Percentiles rank a stretch among this genome's conserved stretches.
Evolutionary conservation across 2,888 invertebrate genomes (phyloP).

Genomic region (Caenorhabditis sp.): DNA sequence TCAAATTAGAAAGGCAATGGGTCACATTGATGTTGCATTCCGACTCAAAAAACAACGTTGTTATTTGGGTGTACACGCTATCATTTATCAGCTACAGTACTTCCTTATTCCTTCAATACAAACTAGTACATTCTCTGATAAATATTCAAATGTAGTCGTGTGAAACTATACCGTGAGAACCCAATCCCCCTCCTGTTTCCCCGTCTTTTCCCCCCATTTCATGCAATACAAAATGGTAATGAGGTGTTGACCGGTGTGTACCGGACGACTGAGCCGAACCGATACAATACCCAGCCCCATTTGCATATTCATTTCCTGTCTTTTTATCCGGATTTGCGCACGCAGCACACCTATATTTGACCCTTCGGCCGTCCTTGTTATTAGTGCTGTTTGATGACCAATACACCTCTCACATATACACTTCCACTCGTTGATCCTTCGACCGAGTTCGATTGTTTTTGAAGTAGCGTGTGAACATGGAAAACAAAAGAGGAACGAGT

Average conservation of each 20-base stretch:
- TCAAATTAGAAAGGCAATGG: constrained; percentile 10
- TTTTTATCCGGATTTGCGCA: constrained; percentile 49
- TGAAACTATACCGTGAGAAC: not conserved
- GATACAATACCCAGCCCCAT: constrained; percentile 48
- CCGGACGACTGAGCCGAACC: constrained; percentile 10
- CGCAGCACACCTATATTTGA: constrained; percentile 8
- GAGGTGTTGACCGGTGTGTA: constrained; percentile 38
- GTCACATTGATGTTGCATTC: constrained; percentile 1
- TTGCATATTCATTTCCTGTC: constrained; percentile 59
- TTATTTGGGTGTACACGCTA: not conserved
- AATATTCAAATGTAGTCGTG: not conserved
- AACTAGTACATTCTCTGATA: no score
- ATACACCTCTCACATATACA: no score
- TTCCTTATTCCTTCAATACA: no score
- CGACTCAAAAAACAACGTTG: not conserved
- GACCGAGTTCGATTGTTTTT: not conserved
- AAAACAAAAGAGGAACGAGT: not conserved
- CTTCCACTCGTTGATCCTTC: constrained; percentile 19
- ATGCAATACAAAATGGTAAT: constrained; percentile 36
- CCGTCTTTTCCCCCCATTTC: not conserved
- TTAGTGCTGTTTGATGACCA: constrained; percentile 2
- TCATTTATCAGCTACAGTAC: not conserved
- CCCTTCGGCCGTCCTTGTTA: constrained; percentile 15
- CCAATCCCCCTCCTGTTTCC: not conserved
- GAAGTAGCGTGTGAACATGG: not conserved